Percentiles rank a stretch among this genome's conserved stretches.
Evolutionary conservation across 2,797 vertebrate genomes (phyloP).

Genomic region (Adrianichthys oophorus): DNA sequence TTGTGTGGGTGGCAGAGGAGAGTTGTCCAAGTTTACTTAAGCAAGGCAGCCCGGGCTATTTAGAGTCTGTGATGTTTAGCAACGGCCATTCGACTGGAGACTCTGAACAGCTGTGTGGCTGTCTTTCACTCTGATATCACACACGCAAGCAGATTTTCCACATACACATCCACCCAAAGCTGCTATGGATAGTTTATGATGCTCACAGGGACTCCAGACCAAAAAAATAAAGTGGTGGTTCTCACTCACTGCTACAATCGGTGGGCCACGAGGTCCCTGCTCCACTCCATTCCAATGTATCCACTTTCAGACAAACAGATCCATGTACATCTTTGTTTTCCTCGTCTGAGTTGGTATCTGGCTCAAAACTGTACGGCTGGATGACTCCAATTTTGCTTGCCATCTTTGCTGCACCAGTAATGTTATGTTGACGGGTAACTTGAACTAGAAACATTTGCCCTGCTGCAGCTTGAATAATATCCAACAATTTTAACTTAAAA

Average conservation of each 20-base stretch:
- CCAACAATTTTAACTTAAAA: background rate
- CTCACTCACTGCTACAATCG: background rate
- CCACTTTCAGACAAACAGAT: too few species aligned
- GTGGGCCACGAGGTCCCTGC: too few species aligned
- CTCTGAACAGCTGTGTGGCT: slow-evolving; percentile 52
- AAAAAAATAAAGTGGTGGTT: background rate
- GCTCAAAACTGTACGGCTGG: too few species aligned
- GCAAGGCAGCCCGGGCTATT: slow-evolving; percentile 32
- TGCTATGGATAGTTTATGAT: slow-evolving; percentile 18
- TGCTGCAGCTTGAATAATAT: background rate
- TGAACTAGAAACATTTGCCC: too few species aligned
- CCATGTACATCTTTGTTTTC: too few species aligned
- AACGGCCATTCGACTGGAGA: slow-evolving; percentile 27
- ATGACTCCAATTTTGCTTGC: too few species aligned
- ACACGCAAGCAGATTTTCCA: slow-evolving; percentile 14
- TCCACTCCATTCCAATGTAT: too few species aligned
- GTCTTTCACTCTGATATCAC: slow-evolving; percentile 28
- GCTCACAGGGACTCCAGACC: background rate
- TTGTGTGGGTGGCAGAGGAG: background rate
- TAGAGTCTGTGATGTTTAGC: slow-evolving; percentile 30
- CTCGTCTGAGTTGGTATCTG: too few species aligned
- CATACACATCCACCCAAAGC: slow-evolving; percentile 1
- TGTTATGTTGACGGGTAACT: too few species aligned
- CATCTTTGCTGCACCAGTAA: too few species aligned
- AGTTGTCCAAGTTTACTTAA: slow-evolving; percentile 19